Evolutionary conservation across 2,888 invertebrate genomes (phyloP).

Genomic region (Drosophila affinis): DNA sequence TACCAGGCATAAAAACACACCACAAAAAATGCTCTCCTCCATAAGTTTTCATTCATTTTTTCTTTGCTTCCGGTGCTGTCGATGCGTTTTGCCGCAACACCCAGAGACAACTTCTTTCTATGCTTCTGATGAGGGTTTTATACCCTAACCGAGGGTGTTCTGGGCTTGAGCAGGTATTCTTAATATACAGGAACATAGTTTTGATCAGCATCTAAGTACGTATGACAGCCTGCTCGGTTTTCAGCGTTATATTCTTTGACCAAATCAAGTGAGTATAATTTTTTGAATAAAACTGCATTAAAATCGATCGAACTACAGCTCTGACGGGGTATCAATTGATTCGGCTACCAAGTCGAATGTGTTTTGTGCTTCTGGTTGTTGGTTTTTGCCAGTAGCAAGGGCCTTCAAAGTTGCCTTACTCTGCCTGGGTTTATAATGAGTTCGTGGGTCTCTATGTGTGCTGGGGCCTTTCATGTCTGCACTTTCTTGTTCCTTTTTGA

Average conservation of each 20-base stretch:
- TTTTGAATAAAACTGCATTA: too few relatives aligned
- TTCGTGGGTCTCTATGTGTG: conserved; percentile 53
- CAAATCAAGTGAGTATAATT: too few relatives aligned
- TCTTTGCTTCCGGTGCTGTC: too few relatives aligned
- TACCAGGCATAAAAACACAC: conserved; percentile 27
- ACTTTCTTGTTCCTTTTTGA: conserved; percentile 61
- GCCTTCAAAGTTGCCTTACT: conserved; percentile 69
- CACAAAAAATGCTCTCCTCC: conserved; percentile 24
- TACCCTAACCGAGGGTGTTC: neutral
- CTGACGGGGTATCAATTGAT: neutral
- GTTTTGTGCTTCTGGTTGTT: conserved; percentile 58
- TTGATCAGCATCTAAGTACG: too few relatives aligned
- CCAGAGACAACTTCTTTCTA: conserved; percentile 57
- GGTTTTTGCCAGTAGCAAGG: conserved; percentile 56
- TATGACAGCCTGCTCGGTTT: too few relatives aligned
- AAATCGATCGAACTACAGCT: neutral
- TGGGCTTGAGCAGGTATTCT: neutral
- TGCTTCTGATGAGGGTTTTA: conserved; percentile 42
- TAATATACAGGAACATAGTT: too few relatives aligned
- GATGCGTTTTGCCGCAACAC: conserved; percentile 61
- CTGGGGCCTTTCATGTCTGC: conserved; percentile 52
- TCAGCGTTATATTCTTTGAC: too few relatives aligned
- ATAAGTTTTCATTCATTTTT: conserved; percentile 67
- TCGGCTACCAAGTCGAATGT: conserved; percentile 5
- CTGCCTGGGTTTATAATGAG: conserved; percentile 73